Conservation (phyloP, 1,140 invertebrate genomes). For the Drosophila serrata region DNA sequence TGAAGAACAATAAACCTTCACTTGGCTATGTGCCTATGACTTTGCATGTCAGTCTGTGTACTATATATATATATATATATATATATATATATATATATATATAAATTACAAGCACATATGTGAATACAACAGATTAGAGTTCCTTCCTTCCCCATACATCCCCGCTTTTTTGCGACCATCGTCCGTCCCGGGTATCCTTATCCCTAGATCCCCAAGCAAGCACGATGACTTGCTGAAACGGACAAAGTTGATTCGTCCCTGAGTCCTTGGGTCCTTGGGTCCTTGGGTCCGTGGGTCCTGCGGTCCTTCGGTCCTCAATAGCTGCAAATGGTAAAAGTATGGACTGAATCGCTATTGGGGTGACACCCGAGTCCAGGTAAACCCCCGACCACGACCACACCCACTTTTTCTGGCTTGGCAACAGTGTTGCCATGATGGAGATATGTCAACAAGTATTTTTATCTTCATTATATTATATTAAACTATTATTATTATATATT, state of each 20-base stretch:
- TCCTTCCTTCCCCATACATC: slow-evolving; percentile 10
- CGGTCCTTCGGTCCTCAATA: slow-evolving; percentile 8
- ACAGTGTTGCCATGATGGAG: not conserved
- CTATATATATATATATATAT: not conserved
- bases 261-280: slow-evolving; percentile 15
- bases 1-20: not conserved
- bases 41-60: slow-evolving; percentile 24
- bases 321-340: not conserved
- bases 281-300: slow-evolving; percentile 2
- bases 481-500: too few species aligned
- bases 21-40: slow-evolving; percentile 9
- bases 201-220: slow-evolving; percentile 39
- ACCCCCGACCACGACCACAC: slow-evolving; percentile 10
- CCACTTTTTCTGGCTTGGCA: not conserved
- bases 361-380: slow-evolving; percentile 16
- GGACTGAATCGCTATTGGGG: slow-evolving; percentile 13
- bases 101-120: not conserved
- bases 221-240: slow-evolving; percentile 33
- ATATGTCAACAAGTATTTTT: not conserved
- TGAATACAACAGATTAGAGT: slow-evolving; percentile 36
- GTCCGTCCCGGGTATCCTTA: slow-evolving; percentile 5
- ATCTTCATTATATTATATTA: not conserved
- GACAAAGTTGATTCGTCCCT: slow-evolving; percentile 39
- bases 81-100: not conserved
- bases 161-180: slow-evolving; percentile 7